Conservation (phyloP, 2,113 vertebrate species). For the Melanocharis versteri region DNA sequence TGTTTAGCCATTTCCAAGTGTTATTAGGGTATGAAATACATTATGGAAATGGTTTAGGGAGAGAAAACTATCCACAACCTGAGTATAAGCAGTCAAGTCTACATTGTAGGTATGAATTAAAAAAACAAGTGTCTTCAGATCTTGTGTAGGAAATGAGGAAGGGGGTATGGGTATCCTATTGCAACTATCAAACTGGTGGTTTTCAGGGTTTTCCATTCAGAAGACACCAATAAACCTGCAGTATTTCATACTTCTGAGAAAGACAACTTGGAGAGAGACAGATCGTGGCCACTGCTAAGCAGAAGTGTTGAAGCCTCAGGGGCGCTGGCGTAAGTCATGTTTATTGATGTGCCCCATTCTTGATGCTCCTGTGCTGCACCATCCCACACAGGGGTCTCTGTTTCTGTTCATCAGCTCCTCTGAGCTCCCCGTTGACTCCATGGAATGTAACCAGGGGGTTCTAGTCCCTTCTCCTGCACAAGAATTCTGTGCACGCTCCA, state of each 20-base stretch:
- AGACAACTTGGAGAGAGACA: not conserved
- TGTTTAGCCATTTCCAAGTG: not conserved
- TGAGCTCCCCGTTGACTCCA: not conserved
- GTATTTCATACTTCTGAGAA: not conserved
- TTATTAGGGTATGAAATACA: not conserved
- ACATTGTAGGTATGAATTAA: not conserved
- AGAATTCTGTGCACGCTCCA: not conserved
- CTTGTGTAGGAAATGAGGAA: not conserved
- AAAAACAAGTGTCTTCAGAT: not conserved
- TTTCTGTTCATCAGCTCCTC: not conserved
- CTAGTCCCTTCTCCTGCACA: not conserved
- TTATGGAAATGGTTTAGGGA: not conserved
- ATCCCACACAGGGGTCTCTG: too few species aligned
- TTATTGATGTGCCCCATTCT: not conserved
- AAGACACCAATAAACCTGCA: not conserved
- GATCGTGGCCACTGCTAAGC: fast-evolving
- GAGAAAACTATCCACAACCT: not conserved
- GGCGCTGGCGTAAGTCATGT: fast-evolving
- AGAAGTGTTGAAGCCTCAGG: not conserved
- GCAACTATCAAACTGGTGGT: not conserved
- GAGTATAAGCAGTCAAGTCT: not conserved
- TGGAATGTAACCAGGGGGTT: fast-evolving
- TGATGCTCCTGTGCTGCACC: too few species aligned
- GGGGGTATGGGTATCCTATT: not conserved
- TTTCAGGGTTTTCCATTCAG: not conserved